Conservation (phyloP, 2,888 invertebrate genomes). For the Drosophila affinis region DNA sequence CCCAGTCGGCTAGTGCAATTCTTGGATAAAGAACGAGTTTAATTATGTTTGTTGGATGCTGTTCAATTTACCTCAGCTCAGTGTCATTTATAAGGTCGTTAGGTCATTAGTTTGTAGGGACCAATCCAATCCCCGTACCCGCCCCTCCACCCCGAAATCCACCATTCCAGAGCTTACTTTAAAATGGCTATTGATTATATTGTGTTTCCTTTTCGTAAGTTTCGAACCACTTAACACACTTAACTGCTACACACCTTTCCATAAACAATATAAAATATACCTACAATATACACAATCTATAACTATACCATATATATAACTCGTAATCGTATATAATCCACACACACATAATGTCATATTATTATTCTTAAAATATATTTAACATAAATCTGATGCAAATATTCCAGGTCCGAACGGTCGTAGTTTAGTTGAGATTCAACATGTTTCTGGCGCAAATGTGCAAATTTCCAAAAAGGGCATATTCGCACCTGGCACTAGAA, state of each 20-base stretch:
- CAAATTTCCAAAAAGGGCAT: conserved; percentile 99
- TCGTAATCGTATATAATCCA: conserved; percentile 21
- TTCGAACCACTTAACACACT: conserved; percentile 6
- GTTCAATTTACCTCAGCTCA: conserved; percentile 50
- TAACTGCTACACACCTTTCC: conserved; percentile 13
- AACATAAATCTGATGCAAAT: conserved; percentile 75
- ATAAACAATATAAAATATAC: conserved; percentile 15
- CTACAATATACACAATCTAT: conserved; percentile 12
- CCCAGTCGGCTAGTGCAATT: conserved; percentile 69
- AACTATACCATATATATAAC: conserved; percentile 11
- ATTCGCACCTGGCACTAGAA: conserved; percentile 98
- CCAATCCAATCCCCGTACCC: not conserved
- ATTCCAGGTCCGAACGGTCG: conserved; percentile 94
- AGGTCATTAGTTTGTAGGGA: conserved; percentile 37
- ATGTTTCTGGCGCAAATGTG: conserved; percentile 98
- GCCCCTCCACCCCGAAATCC: not conserved
- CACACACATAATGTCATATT: conserved; percentile 32
- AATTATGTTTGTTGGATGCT: conserved; percentile 25
- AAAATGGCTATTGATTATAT: conserved; percentile 14
- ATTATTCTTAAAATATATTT: conserved; percentile 44
- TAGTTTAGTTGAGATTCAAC: conserved; percentile 98
- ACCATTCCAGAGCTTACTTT: conserved; percentile 1
- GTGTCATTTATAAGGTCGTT: conserved; percentile 50
- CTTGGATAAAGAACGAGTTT: conserved; percentile 48
- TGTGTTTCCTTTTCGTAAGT: conserved; percentile 12